Conservation (phyloP, 2,113 vertebrate species). For the Trematomus loennbergii region DNA sequence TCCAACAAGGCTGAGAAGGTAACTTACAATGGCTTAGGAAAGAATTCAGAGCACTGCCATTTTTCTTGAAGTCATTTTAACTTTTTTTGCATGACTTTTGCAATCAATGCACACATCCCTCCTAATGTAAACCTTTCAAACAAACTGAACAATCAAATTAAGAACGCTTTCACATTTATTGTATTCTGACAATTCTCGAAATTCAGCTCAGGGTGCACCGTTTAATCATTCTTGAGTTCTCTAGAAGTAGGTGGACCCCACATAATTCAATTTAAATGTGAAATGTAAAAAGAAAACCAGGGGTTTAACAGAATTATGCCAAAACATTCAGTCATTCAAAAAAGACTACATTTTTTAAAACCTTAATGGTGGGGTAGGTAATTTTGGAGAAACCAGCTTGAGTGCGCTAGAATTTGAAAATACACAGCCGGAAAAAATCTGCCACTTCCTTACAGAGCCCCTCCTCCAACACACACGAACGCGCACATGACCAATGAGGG, state of each 20-base stretch:
- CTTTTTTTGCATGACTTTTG: not conserved
- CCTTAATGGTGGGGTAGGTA: too few species aligned
- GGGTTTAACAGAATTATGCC: not conserved
- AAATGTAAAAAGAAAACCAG: too few species aligned
- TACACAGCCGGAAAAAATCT: too few species aligned
- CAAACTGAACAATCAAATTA: not conserved
- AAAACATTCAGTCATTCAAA: too few species aligned
- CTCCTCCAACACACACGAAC: too few species aligned
- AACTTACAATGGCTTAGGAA: slow-evolving; percentile 25
- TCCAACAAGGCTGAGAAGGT: slow-evolving; percentile 21
- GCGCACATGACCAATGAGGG: too few species aligned
- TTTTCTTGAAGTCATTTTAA: not conserved
- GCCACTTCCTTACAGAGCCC: too few species aligned
- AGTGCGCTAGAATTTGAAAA: too few species aligned
- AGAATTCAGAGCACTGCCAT: slow-evolving; percentile 25
- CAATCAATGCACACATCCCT: not conserved
- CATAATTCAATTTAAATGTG: not conserved
- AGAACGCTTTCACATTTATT: not conserved
- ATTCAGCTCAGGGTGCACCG: too few species aligned
- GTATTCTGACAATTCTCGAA: not conserved
- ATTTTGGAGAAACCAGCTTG: too few species aligned
- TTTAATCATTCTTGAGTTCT: not conserved
- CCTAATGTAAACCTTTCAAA: not conserved
- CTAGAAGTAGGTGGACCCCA: not conserved
- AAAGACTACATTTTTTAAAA: too few species aligned